Evolutionary conservation across 2,888 invertebrate genomes (phyloP), one percentile per base, ranked within the genome.

Genomic region (Leucophenga maculata): DNA sequence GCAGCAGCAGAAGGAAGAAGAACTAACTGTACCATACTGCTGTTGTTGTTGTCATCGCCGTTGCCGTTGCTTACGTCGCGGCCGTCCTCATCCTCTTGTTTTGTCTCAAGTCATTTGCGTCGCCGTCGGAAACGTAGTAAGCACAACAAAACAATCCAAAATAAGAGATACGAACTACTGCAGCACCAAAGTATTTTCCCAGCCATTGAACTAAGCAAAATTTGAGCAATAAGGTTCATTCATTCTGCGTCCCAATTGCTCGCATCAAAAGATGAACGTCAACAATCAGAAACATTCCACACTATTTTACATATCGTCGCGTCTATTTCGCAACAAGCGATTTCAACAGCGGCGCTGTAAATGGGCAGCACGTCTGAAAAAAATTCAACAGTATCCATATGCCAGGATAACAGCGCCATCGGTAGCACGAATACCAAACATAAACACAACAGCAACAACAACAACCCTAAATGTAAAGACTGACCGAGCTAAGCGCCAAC

Each of bases 271-370:
- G 16, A 14, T 55, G 55, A 22, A 50, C 20, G 68, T 18, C 59
- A 16, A 26, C 31, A 16, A 50, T 18, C n/a, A 77, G 76, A 78
- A 69, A 71, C 87, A 87, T 85, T 84, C 87, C 87, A 82, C 78
- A 75, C 82, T 80, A 65, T 86, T 87, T 74, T 82, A 83, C 74
- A 86, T 87, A 64, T 86, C 88, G 39, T 72, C 83, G 18, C 77
- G 75, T 65, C 76, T 86, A 62, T 87, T 87, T 69, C 81, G 84
- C 69, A 87, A 87, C 70, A 77, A 84, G 73, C 86, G 87, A 39
- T 80, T 87, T n/a, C 86, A 85, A 69, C 75, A 77, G 44, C 82
- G 80, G 31, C 78, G 85, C 68, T 76, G 74, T 70, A 80, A 75
- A 54, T 84, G 83, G 85, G 75, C 77, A 69, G 76, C 79, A 55